A percentile compares a stretch with the other conserved stretches of the same genome.
Conservation (phyloP, 2,113 vertebrate genomes). For the Catharus minimus region DNA sequence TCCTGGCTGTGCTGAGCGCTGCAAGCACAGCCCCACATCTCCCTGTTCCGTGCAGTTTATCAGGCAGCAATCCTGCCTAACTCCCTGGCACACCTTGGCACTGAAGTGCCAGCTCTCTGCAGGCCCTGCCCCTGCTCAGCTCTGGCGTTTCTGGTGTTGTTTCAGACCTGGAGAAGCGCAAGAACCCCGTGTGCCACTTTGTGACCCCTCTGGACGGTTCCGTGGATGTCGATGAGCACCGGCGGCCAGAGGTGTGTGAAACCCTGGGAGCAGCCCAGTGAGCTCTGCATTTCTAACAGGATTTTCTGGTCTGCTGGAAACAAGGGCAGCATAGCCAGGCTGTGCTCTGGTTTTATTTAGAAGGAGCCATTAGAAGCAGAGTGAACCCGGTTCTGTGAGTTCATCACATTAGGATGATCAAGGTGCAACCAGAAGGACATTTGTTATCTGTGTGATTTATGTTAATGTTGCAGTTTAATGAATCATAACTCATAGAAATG, state of each 20-base stretch:
- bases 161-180: conserved; percentile 92
- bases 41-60: not conserved
- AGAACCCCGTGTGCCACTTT: conserved; percentile 95
- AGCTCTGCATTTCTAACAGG: not conserved
- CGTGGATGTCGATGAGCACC: conserved; percentile 86
- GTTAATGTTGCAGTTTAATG: not conserved
- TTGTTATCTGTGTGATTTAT: not conserved
- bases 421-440: not conserved
- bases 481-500: not conserved
- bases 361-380: not conserved
- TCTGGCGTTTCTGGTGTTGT: not conserved
- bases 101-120: not conserved
- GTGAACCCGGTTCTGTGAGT: not conserved
- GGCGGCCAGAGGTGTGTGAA: conserved; percentile 84
- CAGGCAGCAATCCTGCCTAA: not conserved
- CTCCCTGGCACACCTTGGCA: not conserved
- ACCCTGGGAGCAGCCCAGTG: not conserved
- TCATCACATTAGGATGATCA: not conserved
- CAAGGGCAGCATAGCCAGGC: not conserved
- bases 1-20: not conserved
- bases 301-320: not conserved
- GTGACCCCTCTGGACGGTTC: conserved; percentile 92
- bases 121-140: not conserved
- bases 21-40: not conserved
- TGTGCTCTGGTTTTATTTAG: not conserved